Evolutionary conservation across 2,888 invertebrate species (phyloP).

Genomic region (Smittia sp.): DNA sequence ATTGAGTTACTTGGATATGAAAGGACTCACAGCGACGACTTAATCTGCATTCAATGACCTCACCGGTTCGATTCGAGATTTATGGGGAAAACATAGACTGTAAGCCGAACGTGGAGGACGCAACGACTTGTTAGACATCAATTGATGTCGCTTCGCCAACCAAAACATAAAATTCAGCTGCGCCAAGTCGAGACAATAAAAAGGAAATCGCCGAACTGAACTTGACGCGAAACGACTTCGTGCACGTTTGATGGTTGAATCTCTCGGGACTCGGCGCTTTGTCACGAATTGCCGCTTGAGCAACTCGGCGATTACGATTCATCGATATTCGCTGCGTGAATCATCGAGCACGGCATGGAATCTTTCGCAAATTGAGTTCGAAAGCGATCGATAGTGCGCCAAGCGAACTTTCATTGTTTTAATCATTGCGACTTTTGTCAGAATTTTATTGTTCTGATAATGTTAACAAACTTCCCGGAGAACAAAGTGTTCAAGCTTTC

Average conservation of each 20-base stretch:
- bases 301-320: neutral
- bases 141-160: neutral
- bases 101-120: neutral
- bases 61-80: neutral
- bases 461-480: no score
- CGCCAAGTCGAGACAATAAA: neutral
- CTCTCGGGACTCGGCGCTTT: neutral
- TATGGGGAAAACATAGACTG: neutral
- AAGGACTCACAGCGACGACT: neutral
- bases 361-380: neutral
- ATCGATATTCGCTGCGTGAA: slow-evolving; percentile 13
- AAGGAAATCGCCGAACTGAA: neutral
- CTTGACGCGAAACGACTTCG: neutral
- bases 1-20: neutral
- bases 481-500: no score
- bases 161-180: neutral
- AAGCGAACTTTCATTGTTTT: no score
- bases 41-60: neutral
- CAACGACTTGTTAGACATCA: neutral
- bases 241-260: neutral
- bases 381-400: neutral
- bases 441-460: no score
- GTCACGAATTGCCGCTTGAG: neutral
- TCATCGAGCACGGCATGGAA: neutral
- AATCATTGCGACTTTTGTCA: no score